These are phyloP conservation scores for Lordiphosa fenestrarum DNA, from an alignment of 2,888 invertebrate species.

Conservation along the genomic window DNA sequence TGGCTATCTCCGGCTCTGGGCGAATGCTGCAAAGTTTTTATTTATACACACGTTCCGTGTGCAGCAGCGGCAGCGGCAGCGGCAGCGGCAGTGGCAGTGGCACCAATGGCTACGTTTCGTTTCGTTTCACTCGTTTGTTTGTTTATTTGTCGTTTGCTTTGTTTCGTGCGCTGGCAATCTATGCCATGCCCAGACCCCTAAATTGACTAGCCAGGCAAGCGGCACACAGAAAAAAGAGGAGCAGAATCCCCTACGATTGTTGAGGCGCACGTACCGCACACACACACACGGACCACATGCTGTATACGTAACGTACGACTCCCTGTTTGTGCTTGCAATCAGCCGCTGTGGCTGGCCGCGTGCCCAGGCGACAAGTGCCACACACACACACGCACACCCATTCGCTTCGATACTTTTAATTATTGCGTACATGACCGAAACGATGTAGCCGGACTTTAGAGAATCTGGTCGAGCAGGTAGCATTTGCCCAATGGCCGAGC, in stretches of 20 bases:
- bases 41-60: slow-evolving; percentile 68
- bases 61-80: slow-evolving; percentile 31
- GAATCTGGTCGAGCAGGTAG: slow-evolving; percentile 41
- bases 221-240: slow-evolving; percentile 7
- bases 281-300: slow-evolving; percentile 53
- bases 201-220: slow-evolving; percentile 63
- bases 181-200: slow-evolving; percentile 59
- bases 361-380: slow-evolving; percentile 68
- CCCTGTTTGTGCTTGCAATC: slow-evolving; percentile 61
- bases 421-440: slow-evolving; percentile 74
- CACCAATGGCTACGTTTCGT: slow-evolving; percentile 46
- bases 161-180: slow-evolving; percentile 72
- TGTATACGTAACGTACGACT: slow-evolving; percentile 64
- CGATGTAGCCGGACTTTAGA: slow-evolving; percentile 63
- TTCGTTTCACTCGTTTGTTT: slow-evolving; percentile 55
- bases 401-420: slow-evolving; percentile 72
- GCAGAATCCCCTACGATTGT: slow-evolving; percentile 65
- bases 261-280: slow-evolving; percentile 67
- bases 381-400: slow-evolving; percentile 26
- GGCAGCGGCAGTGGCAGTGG: background rate
- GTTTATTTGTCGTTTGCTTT: slow-evolving; percentile 73
- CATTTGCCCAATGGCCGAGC: slow-evolving; percentile 19
- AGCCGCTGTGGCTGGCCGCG: slow-evolving; percentile 60
- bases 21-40: slow-evolving; percentile 67
- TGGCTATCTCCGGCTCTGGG: slow-evolving; percentile 37